Evolutionary conservation across 1,140 invertebrate genomes (phyloP).

Genomic region (Heterodera carotae): DNA sequence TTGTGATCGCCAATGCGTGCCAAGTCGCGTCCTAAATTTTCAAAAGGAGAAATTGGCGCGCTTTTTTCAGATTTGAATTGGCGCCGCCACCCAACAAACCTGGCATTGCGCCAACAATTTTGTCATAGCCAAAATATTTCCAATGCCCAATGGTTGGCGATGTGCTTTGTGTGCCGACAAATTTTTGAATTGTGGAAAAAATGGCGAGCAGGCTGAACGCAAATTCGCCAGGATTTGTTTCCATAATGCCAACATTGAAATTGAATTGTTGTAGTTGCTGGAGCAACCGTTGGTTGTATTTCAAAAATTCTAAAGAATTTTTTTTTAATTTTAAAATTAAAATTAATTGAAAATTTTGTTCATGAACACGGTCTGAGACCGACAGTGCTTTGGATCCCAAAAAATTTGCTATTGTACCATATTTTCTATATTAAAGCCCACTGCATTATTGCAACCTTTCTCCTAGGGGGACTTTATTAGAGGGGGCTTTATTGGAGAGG

Average conservation of each 20-base stretch:
- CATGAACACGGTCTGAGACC: too few relatives aligned
- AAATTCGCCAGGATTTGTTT: background rate
- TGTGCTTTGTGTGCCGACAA: background rate
- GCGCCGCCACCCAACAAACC: too few relatives aligned
- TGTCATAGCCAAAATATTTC: background rate
- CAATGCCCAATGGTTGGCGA: background rate
- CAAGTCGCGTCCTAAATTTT: background rate
- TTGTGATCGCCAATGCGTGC: background rate
- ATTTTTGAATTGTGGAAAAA: background rate
- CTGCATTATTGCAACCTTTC: too few relatives aligned
- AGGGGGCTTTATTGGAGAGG: too few relatives aligned
- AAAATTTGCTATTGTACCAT: too few relatives aligned
- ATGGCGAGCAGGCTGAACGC: background rate
- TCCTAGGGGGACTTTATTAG: too few relatives aligned
- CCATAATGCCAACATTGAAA: background rate
- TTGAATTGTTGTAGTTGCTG: background rate
- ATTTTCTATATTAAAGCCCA: too few relatives aligned
- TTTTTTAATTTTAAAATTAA: background rate
- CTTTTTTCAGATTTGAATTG: background rate
- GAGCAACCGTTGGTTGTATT: background rate
- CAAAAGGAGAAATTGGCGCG: background rate
- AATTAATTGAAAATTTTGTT: too few relatives aligned
- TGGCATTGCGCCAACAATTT: constrained; percentile 5
- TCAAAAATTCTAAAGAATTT: background rate
- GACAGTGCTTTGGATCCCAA: too few relatives aligned